Percentiles rank a stretch among this genome's conserved stretches.
phyloP scores from a whole-genome alignment of 2,797 vertebrate genomes.

The Cichlasoma orientale region DNA sequence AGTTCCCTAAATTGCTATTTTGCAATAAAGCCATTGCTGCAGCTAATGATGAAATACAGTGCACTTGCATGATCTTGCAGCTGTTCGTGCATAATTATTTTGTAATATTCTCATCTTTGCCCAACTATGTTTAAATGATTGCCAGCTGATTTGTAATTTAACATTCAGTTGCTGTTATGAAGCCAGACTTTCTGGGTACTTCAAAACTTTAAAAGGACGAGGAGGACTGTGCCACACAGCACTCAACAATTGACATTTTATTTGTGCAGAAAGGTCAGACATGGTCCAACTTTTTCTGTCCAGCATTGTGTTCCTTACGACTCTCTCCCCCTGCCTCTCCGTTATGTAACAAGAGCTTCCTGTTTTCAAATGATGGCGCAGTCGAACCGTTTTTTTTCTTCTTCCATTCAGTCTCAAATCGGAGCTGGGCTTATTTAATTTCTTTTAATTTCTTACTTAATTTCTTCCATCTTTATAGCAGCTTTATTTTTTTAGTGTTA shows the following conservation, averaged over 20 bases:
- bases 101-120: background rate
- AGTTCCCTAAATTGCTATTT: conserved; percentile 30
- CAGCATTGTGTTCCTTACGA: conserved; percentile 29
- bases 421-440: background rate
- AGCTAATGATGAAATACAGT: background rate
- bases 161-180: background rate
- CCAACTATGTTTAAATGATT: background rate
- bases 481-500: background rate
- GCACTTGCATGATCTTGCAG: background rate
- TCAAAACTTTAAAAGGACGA: background rate
- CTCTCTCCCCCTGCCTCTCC: background rate
- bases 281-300: background rate
- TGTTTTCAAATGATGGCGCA: conserved; percentile 62
- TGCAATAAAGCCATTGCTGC: background rate
- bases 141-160: background rate
- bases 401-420: background rate
- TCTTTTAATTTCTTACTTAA: background rate
- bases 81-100: background rate
- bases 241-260: background rate
- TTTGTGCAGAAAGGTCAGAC: conserved; percentile 20
- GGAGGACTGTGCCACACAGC: background rate
- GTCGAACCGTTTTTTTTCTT: background rate
- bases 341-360: conserved; percentile 75
- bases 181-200: background rate
- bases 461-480: conserved; percentile 8